Conservation (phyloP, 2,113 vertebrate genomes). For the Boleophthalmus pectinirostris region DNA sequence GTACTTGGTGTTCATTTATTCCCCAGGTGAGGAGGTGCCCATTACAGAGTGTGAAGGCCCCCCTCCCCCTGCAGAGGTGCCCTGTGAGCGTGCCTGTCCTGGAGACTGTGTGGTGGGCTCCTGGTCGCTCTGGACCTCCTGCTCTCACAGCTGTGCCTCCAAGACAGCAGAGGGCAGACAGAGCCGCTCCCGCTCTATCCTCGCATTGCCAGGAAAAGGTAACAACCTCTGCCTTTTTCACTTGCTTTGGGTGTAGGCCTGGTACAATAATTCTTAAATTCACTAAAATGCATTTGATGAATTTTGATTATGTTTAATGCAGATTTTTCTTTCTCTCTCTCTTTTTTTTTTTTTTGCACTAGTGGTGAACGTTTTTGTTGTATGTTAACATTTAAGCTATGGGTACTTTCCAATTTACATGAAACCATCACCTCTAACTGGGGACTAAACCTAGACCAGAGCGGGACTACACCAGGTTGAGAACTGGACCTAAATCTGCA, state of each 20-base stretch:
- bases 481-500: too few species aligned
- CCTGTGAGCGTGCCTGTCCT: constrained; percentile 86
- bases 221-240: background rate
- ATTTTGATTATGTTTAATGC: too few species aligned
- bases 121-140: constrained; percentile 90
- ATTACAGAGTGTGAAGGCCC: constrained; percentile 75
- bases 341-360: too few species aligned
- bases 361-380: too few species aligned
- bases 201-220: constrained; percentile 91
- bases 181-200: constrained; percentile 83
- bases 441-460: too few species aligned
- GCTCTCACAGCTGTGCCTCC: constrained; percentile 89
- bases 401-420: too few species aligned
- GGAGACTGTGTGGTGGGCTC: constrained; percentile 86
- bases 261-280: background rate
- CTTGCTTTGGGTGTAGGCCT: background rate
- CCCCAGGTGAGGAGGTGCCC: constrained; percentile 81
- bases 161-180: constrained; percentile 87
- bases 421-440: too few species aligned
- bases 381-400: too few species aligned
- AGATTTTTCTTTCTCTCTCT: too few species aligned
- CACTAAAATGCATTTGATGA: background rate
- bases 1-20: background rate
- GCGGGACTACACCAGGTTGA: too few species aligned
- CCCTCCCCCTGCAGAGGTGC: constrained; percentile 62